Evolutionary conservation across 2,797 vertebrate species (phyloP).

Genomic region (Crypturellus tataupa): DNA sequence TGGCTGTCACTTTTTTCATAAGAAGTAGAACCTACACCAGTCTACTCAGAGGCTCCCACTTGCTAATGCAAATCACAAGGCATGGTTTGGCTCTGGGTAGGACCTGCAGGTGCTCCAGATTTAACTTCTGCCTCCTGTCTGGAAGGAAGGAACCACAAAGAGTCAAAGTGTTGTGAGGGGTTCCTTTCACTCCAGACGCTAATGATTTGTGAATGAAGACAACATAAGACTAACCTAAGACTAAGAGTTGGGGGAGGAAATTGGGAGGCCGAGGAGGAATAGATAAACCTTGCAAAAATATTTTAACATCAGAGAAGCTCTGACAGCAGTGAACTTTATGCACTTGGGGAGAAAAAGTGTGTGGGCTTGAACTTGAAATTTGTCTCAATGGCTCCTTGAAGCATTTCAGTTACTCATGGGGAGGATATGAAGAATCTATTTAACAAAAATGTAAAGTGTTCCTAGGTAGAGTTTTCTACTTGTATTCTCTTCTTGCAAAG

Average conservation of each 20-base stretch:
- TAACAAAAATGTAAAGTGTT: conserved; percentile 54
- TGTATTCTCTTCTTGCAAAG: background rate
- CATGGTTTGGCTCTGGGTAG: background rate
- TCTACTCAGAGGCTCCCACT: background rate
- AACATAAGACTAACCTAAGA: background rate
- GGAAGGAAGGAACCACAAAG: background rate
- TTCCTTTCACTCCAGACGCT: background rate
- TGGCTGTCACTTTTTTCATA: background rate
- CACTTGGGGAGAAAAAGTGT: background rate
- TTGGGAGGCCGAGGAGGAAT: background rate
- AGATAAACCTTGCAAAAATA: background rate
- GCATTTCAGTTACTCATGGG: background rate
- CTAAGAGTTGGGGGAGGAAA: background rate
- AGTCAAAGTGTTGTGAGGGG: background rate
- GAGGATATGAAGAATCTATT: conserved; percentile 47
- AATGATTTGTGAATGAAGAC: background rate
- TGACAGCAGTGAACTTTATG: background rate
- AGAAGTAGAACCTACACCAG: background rate
- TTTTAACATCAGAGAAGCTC: background rate
- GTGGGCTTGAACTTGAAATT: background rate
- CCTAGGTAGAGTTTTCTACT: conserved; percentile 7
- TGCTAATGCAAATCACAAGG: background rate
- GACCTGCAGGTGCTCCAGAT: background rate
- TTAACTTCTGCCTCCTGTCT: background rate
- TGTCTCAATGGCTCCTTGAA: background rate